These are phyloP conservation scores for Polymixis lichenea DNA, from an alignment of 2,888 invertebrate genomes.

Conservation along the genomic window DNA sequence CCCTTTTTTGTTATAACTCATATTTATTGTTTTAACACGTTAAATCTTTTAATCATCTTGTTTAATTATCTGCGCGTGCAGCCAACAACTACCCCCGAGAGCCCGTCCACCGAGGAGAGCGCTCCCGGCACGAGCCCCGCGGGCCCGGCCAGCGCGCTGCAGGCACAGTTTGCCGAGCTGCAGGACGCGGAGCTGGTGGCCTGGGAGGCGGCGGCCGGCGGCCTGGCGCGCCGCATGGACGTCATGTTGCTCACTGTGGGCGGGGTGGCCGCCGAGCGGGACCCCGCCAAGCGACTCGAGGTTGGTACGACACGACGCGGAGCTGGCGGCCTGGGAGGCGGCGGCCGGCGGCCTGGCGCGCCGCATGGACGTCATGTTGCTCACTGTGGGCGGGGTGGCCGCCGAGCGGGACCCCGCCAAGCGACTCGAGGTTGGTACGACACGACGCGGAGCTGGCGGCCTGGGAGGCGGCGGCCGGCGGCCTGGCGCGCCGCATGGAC, in stretches of 20 bases:
- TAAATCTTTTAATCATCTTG: background rate
- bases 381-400: conserved; percentile 90
- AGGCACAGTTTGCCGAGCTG: conserved; percentile 55
- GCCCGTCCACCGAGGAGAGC: background rate
- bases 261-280: conserved; percentile 90
- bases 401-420: conserved; percentile 91
- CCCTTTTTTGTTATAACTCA: too few species aligned
- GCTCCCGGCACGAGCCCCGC: background rate
- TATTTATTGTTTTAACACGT: too few species aligned
- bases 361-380: conserved; percentile 91
- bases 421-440: conserved; percentile 77
- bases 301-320: conserved; percentile 7
- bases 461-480: conserved; percentile 69
- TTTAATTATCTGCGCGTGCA: background rate
- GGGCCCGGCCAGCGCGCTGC: conserved; percentile 35
- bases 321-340: conserved; percentile 56
- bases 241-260: conserved; percentile 91
- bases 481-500: conserved; percentile 89
- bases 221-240: conserved; percentile 89
- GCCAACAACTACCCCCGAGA: background rate
- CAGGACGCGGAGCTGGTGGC: conserved; percentile 24
- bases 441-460: conserved; percentile 26
- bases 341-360: conserved; percentile 80
- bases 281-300: conserved; percentile 90
- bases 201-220: conserved; percentile 69